Evolutionary conservation across 2,113 vertebrate species (phyloP).

Genomic region (Cololabis saira): DNA sequence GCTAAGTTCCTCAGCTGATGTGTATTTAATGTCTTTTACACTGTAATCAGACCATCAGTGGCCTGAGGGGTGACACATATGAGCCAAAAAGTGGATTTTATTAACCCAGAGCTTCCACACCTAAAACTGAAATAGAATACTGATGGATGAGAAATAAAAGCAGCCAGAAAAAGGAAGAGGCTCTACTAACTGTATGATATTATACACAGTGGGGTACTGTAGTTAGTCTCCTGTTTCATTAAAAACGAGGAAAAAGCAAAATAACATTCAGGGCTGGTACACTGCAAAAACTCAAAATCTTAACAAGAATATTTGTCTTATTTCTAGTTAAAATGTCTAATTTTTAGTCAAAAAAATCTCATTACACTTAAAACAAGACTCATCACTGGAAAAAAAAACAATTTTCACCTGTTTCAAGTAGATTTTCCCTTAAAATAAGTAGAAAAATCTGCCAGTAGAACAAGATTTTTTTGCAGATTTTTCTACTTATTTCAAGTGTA

Average conservation of each 20-base stretch:
- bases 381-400: too few species aligned
- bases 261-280: conserved; percentile 32
- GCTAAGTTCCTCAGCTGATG: too few species aligned
- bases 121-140: conserved; percentile 15
- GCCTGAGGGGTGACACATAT: conserved; percentile 8
- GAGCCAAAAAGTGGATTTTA: background rate
- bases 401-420: too few species aligned
- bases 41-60: background rate
- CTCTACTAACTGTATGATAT: background rate
- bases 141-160: background rate
- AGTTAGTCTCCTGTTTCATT: conserved; percentile 25
- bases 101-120: background rate
- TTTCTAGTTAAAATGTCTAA: too few species aligned
- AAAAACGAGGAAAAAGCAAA: conserved; percentile 19
- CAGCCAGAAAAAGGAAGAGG: background rate
- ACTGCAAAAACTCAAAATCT: too few species aligned
- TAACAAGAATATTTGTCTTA: too few species aligned
- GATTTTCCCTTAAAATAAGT: too few species aligned
- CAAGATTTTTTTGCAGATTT: too few species aligned
- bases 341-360: too few species aligned
- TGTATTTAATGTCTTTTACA: background rate
- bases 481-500: too few species aligned
- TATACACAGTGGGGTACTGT: background rate
- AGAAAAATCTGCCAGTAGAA: too few species aligned
- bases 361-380: too few species aligned